These are phyloP conservation scores for Typhlichthys eigenmanni DNA, from an alignment of 2,797 vertebrate species.

Conservation along the genomic window DNA sequence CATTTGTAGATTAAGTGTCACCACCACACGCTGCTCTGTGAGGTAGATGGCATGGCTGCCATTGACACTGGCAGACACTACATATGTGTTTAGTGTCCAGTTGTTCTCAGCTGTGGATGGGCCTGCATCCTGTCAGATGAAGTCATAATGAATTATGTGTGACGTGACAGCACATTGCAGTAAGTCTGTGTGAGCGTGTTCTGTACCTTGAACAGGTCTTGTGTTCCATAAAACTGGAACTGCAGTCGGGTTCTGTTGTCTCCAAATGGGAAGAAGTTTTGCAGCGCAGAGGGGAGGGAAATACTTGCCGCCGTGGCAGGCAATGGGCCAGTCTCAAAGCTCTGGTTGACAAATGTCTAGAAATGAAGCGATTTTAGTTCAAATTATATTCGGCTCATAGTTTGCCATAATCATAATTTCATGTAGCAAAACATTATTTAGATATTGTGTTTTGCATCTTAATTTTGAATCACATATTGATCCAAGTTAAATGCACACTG, in stretches of 20 bases:
- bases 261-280: slow-evolving; percentile 55
- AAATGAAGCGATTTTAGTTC: slow-evolving; percentile 25
- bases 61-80: slow-evolving; percentile 86
- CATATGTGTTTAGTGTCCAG: slow-evolving; percentile 75
- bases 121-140: slow-evolving; percentile 66
- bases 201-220: slow-evolving; percentile 83
- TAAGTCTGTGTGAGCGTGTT: not conserved
- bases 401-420: not conserved
- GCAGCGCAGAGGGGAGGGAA: slow-evolving; percentile 78
- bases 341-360: slow-evolving; percentile 76
- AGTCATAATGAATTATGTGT: not conserved
- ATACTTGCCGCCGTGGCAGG: slow-evolving; percentile 71
- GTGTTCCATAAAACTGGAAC: slow-evolving; percentile 85
- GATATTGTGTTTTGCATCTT: not conserved
- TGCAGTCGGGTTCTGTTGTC: slow-evolving; percentile 77
- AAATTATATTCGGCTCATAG: not conserved
- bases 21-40: slow-evolving; percentile 74
- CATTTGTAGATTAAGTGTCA: slow-evolving; percentile 77
- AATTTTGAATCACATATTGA: not conserved
- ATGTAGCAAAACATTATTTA: not conserved
- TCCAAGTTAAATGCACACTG: too few species aligned
- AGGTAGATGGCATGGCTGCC: slow-evolving; percentile 75
- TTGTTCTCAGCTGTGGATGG: slow-evolving; percentile 11
- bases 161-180: too few species aligned
- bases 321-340: slow-evolving; percentile 52